phyloP scores from a whole-genome alignment of 2,113 vertebrate species.

The Eonycteris spelaea region DNA sequence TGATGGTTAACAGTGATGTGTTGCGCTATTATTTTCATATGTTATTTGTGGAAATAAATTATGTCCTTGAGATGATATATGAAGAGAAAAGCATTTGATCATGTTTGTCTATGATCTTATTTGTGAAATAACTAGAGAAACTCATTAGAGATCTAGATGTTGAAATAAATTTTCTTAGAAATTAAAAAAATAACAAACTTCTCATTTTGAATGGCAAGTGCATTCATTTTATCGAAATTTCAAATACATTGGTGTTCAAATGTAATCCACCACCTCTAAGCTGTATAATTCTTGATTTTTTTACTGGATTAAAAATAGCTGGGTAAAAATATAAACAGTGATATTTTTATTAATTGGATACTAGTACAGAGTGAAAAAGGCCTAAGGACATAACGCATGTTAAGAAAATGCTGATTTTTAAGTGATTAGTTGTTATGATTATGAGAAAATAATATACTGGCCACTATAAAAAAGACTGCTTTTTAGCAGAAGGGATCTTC shows the following conservation, averaged over 20 bases:
- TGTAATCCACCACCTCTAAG: not conserved
- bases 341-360: not conserved
- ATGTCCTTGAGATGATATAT: constrained; percentile 37
- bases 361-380: not conserved
- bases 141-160: not conserved
- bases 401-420: not conserved
- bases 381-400: not conserved
- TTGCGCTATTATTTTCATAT: constrained; percentile 63
- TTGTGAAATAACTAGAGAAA: constrained; percentile 39
- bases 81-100: constrained; percentile 49
- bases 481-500: not conserved
- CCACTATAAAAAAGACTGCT: not conserved
- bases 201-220: not conserved
- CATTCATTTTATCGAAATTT: constrained; percentile 23
- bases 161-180: not conserved
- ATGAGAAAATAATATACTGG: not conserved
- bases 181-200: not conserved
- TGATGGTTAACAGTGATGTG: constrained; percentile 37
- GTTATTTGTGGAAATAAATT: constrained; percentile 75
- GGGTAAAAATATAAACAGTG: not conserved
- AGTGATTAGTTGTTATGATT: not conserved
- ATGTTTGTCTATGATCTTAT: constrained; percentile 29
- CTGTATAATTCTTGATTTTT: not conserved
- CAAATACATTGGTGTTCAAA: not conserved
- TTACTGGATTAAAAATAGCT: not conserved